Percentiles rank a stretch among this genome's conserved stretches.
phyloP scores from a whole-genome alignment of 2,113 vertebrate species.

The Dromas ardeola region DNA sequence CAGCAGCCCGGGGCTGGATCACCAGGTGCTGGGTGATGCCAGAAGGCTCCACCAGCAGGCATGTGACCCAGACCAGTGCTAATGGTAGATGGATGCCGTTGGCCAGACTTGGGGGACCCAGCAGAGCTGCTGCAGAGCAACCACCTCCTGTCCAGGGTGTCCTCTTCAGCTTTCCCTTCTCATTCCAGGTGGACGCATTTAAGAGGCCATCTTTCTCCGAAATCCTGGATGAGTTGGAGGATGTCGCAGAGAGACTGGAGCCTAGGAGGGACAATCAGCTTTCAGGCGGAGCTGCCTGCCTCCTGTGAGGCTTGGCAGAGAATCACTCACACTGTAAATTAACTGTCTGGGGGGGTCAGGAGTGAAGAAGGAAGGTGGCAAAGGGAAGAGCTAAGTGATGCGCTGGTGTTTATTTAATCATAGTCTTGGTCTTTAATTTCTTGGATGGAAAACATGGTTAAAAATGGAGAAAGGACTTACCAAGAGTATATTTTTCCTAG shows the following conservation, averaged over 20 bases:
- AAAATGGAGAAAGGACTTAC: not conserved
- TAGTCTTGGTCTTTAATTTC: not conserved
- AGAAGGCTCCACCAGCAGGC: not conserved
- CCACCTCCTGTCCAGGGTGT: not conserved
- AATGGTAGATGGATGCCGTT: not conserved
- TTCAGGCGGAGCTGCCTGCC: not conserved
- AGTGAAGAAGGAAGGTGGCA: not conserved
- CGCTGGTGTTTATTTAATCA: not conserved
- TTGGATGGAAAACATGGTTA: not conserved
- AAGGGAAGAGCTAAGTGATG: not conserved
- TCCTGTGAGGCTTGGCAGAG: not conserved
- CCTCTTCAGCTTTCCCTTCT: not conserved
- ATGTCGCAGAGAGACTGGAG: conserved; percentile 79
- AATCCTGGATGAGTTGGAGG: conserved; percentile 82
- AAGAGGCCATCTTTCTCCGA: conserved; percentile 84
- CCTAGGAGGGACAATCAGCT: not conserved
- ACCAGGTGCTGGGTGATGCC: not conserved
- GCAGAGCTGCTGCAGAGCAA: not conserved
- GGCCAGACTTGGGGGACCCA: not conserved
- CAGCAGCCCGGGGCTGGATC: not conserved
- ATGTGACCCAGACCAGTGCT: not conserved
- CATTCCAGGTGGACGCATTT: conserved; percentile 81
- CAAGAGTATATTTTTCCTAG: not conserved
- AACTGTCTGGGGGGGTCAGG: not conserved
- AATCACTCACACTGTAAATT: not conserved